Percentiles rank a stretch among this genome's conserved stretches.
These are phyloP conservation scores for Myotis planiceps DNA, from an alignment of 2,797 vertebrate species.

Conservation along the genomic window DNA sequence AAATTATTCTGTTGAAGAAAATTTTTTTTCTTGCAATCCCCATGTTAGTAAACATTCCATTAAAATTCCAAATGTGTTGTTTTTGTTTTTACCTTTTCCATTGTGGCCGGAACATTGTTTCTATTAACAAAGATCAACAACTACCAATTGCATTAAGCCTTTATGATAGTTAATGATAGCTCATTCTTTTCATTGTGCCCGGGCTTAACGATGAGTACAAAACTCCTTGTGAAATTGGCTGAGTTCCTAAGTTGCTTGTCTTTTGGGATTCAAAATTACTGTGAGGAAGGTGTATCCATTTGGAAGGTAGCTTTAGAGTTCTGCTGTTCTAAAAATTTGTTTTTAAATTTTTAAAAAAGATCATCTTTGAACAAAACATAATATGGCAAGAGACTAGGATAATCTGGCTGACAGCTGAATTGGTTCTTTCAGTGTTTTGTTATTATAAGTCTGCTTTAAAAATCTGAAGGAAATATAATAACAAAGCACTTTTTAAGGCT, in stretches of 20 bases:
- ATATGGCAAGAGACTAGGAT: not conserved
- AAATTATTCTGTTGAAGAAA: not conserved
- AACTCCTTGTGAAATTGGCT: not conserved
- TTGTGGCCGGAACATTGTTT: not conserved
- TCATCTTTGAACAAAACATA: not conserved
- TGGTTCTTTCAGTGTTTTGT: not conserved
- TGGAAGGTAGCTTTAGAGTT: slow-evolving; percentile 29
- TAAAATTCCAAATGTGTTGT: not conserved
- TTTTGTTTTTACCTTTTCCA: slow-evolving; percentile 33
- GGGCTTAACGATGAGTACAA: not conserved
- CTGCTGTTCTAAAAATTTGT: not conserved
- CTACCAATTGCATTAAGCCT: slow-evolving; percentile 31
- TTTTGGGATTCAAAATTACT: not conserved
- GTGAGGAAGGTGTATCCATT: not conserved
- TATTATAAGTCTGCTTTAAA: not conserved
- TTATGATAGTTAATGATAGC: not conserved
- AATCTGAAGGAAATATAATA: not conserved
- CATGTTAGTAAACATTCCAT: not conserved
- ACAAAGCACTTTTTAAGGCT: not conserved
- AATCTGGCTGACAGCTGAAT: slow-evolving; percentile 1
- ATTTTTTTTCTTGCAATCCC: not conserved
- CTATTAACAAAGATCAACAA: slow-evolving; percentile 10
- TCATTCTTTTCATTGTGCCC: slow-evolving; percentile 44
- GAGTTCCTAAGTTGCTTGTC: not conserved
- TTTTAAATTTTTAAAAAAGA: not conserved